Conservation (phyloP, 2,797 vertebrate species). For the Schizopygopsis pylzovi region DNA sequence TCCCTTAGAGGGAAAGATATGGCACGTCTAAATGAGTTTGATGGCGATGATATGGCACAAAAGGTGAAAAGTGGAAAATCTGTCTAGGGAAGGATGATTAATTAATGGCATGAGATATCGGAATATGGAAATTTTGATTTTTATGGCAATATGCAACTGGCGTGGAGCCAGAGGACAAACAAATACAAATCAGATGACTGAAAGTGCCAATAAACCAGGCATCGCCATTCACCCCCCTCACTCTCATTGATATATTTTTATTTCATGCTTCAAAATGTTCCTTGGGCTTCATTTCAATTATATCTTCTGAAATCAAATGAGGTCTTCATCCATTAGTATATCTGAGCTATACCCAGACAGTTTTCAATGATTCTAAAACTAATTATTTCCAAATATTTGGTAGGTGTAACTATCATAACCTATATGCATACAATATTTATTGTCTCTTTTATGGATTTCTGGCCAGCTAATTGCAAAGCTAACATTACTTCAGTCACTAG, state of each 20-base stretch:
- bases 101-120: slow-evolving; percentile 20
- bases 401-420: background rate
- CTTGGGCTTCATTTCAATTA: background rate
- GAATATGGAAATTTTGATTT: slow-evolving; percentile 17
- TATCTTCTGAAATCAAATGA: background rate
- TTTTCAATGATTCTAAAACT: background rate
- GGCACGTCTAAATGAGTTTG: slow-evolving; percentile 9
- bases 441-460: slow-evolving; percentile 12
- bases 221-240: background rate
- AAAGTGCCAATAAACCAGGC: slow-evolving; percentile 2
- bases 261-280: slow-evolving; percentile 18
- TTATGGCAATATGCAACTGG: slow-evolving; percentile 16
- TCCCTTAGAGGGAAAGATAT: background rate
- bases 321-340: slow-evolving; percentile 5
- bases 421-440: slow-evolving; percentile 23
- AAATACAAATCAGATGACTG: background rate
- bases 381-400: slow-evolving; percentile 4
- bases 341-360: background rate
- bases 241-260: background rate
- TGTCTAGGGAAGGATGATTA: slow-evolving; percentile 9
- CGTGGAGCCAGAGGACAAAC: slow-evolving; percentile 8
- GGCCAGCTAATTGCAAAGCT: slow-evolving; percentile 44
- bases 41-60: background rate
- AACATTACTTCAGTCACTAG: slow-evolving; percentile 9
- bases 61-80: slow-evolving; percentile 35